Percentiles rank a stretch among this genome's conserved stretches.
Evolutionary conservation across 2,888 invertebrate genomes (phyloP).

Genomic region (Lycophotia porphyrea): DNA sequence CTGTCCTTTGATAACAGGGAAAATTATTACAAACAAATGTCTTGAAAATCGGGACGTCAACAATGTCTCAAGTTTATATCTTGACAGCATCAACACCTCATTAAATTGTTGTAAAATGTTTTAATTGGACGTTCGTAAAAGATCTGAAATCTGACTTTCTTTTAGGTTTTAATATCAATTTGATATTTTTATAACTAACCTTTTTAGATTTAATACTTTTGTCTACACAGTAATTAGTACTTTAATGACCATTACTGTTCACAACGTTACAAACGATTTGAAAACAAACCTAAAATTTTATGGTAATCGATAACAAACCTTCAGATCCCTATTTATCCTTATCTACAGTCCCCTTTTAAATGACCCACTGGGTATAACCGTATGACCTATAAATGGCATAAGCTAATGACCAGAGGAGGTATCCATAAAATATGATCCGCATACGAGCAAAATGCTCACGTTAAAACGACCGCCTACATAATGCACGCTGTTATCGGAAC

Average conservation of each 20-base stretch:
- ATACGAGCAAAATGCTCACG: conserved; percentile 64
- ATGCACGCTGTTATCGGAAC: conserved; percentile 73
- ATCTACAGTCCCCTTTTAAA: conserved; percentile 55
- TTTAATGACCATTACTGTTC: conserved; percentile 3
- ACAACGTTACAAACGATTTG: conserved; percentile 34
- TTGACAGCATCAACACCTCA: conserved; percentile 43
- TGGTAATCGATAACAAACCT: conserved; percentile 41
- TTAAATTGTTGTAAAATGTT: conserved; percentile 45
- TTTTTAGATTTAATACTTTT: conserved; percentile 3
- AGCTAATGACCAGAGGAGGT: conserved; percentile 69
- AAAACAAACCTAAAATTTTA: conserved; percentile 46
- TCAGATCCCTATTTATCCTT: conserved; percentile 41
- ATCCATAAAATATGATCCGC: conserved; percentile 68
- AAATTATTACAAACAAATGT: conserved; percentile 49
- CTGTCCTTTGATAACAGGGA: conserved; percentile 31
- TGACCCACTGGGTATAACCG: conserved; percentile 63
- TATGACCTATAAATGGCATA: conserved; percentile 66
- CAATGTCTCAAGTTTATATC: conserved; percentile 47
- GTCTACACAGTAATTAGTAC: neutral
- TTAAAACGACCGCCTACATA: conserved; percentile 66
- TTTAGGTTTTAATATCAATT: neutral
- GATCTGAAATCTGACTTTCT: neutral
- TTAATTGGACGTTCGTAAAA: conserved; percentile 18
- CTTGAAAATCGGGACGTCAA: conserved; percentile 42
- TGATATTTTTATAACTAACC: neutral